Evolutionary conservation across 2,113 vertebrate species (phyloP).

Genomic region (Peromyscus californicus): DNA sequence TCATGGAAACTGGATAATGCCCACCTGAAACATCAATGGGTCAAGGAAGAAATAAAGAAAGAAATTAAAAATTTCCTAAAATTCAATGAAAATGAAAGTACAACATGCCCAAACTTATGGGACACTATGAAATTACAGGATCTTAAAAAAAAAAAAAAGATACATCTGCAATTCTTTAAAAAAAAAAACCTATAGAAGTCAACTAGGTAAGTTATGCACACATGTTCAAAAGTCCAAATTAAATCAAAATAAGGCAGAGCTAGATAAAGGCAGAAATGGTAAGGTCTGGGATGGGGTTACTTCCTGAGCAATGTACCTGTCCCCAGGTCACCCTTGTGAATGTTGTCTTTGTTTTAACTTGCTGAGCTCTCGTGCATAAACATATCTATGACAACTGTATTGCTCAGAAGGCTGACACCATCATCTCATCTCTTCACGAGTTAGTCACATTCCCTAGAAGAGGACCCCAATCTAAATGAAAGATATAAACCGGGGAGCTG

Average conservation of each 20-base stretch:
- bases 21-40: too few species aligned
- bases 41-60: too few species aligned
- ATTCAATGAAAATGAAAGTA: too few species aligned
- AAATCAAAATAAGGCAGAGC: slow-evolving; percentile 21
- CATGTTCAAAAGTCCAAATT: neutral
- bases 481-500: neutral
- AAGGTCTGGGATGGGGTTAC: neutral
- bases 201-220: neutral
- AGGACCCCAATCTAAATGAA: neutral
- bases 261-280: neutral
- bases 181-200: neutral
- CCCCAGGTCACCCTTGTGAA: neutral
- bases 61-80: too few species aligned
- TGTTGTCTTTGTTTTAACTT: neutral
- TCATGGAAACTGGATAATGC: too few species aligned
- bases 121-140: neutral
- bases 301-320: neutral
- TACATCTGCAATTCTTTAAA: neutral
- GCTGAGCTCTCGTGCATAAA: neutral
- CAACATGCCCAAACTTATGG: too few species aligned
- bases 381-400: neutral
- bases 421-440: neutral
- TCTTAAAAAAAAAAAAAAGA: neutral
- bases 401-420: neutral
- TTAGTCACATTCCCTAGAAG: neutral